Evolutionary conservation across 1,140 invertebrate species (phyloP), one percentile per base, ranked within the genome.

Genomic region (Drosophila hydei): DNA sequence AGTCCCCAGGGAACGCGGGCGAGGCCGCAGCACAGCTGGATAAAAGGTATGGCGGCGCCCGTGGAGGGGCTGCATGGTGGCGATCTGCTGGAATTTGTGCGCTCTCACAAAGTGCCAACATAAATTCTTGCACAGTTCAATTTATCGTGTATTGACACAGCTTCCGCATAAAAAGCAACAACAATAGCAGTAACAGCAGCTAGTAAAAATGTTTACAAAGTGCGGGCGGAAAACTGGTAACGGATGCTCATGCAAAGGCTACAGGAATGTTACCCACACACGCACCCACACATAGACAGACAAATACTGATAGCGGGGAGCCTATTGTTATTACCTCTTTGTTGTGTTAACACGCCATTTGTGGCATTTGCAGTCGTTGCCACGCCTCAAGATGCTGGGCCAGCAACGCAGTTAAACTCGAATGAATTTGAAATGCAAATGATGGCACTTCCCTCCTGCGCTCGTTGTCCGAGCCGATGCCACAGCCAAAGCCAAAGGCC

Each of bases 291-390:
- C 19, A 54, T 27, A 21, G 33, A 9, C 43, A 27, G 4, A 14
- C 42, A 54, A 45, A 63, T 45, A 43, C 75, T 47, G 64, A 52
- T 61, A 74, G 73, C 79, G 58, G 38, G 27, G n/a, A 62, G 48
- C 59, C 72, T 72, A 83, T 88, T 88, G 83, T 87, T 88, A 87
- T 87, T 88, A 87, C 83, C 83, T 87, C 83, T 87, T 88, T 87
- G 83, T 78, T 87, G 83, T 87, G 83, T 87, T 87, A 83, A 83
- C 83, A 88, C 83, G 63, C 83, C 83, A 87, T 88, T 87, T 87
- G 83, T 61, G 83, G 83, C 68, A 87, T 63, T 88, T 87, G 40
- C 77, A 75, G 77, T 77, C 83, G 65, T 75, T 70, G 76, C 79
- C 62, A 51, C 60, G 69, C 68, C 56, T 42, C 68, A 50, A 50